Base-by-base conservation (phyloP, 2,797 vertebrate species). In the Chromobotia macracanthus region DNA sequence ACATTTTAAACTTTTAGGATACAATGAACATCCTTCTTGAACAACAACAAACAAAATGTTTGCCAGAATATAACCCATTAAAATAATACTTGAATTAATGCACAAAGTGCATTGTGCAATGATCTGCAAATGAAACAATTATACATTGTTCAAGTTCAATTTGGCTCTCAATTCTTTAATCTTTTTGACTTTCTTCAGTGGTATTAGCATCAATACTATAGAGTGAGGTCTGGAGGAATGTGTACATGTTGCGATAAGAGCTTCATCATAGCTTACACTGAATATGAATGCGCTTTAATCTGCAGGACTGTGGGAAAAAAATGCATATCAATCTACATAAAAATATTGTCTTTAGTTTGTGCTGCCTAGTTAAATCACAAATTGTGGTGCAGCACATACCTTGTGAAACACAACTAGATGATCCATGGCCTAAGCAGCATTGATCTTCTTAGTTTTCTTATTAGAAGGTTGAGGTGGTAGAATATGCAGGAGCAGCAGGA, bases 21-120 rank as follows among this genome's bases (percentile, higher is more conserved):
- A 23, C 25, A 41, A 70, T 72, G 25, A n/a, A 53, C 70, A 75
- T 25, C 73, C 70, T 44, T 2, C 21, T 35, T 80, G 23, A 50
- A 41, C 53, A 79, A 77, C 79, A 55, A 77, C 46, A 21, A 76
- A 21, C 7, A 16, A 46, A 67, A 5, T 1, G 12, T 68, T 50
- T 80, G 5, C 11, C 70, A 25, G 66, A 61, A 65, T 82, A 80
- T 21, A 82, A 66, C 10, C 35, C 70, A 80, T 82, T 70, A 46
- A 68, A n/a, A n/a, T n/a, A 38, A 63, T 65, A 78, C 12, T 75
- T 84, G 67, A 77, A 70, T 66, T 46, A 78, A 18, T 15, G 28
- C 11, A 67, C 3, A 23, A 51, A 5, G 46, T 72, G 60, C 73
- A 51, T 46, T 10, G 38, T 55, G 55, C 31, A 65, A 23, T 25